Percentiles rank a stretch among this genome's conserved stretches.
phyloP scores from a whole-genome alignment of 1,140 invertebrate genomes.

The Bombus huntii region DNA sequence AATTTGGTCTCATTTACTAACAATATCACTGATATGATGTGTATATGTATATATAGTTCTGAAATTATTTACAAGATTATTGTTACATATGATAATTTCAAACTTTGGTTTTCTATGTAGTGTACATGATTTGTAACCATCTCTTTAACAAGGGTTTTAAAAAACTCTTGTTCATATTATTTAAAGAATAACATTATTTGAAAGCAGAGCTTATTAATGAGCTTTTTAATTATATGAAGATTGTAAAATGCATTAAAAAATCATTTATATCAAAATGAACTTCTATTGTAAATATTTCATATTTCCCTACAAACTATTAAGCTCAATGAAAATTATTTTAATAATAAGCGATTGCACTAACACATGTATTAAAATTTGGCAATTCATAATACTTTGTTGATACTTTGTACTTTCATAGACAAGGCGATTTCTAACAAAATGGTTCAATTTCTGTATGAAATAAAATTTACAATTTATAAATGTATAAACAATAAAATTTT shows the following conservation, averaged over 20 bases:
- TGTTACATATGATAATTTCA: background rate
- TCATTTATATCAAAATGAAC: constrained; percentile 18
- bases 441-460: background rate
- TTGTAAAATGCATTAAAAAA: constrained; percentile 26
- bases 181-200: background rate
- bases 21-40: background rate
- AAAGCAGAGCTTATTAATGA: background rate
- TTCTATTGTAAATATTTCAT: constrained; percentile 22
- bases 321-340: constrained; percentile 19
- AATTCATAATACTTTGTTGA: constrained; percentile 54
- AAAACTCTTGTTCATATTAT: background rate
- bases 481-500: background rate
- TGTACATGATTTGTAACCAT: constrained; percentile 1
- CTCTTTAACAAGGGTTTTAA: background rate
- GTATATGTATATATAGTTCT: background rate
- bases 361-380: constrained; percentile 58
- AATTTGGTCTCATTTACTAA: constrained; percentile 10
- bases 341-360: constrained; percentile 30
- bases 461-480: background rate
- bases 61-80: constrained; percentile 21
- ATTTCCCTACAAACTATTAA: background rate
- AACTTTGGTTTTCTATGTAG: background rate
- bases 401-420: constrained; percentile 54
- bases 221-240: constrained; percentile 6
- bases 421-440: constrained; percentile 32